Evolutionary conservation across 1,140 invertebrate genomes (phyloP), one percentile per base, ranked within the genome.

Genomic region (Cotesia chilonis): DNA sequence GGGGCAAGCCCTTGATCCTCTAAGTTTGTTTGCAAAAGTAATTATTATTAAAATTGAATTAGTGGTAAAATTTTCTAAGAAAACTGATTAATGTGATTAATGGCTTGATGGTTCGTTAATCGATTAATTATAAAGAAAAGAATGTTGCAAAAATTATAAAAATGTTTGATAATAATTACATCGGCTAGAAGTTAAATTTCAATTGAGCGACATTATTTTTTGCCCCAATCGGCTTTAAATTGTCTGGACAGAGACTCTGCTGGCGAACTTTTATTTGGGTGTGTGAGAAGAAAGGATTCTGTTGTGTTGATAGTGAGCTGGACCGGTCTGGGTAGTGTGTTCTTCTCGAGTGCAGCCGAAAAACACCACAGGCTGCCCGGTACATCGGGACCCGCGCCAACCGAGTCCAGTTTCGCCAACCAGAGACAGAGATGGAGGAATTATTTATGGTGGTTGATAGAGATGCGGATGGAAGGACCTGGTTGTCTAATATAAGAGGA

Each of bases 371-470:
- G 54, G 41, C 41, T 47, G 6, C 41, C 41, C 41, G 10, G 41
- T 47, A 47, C 41, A 47, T 47, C 41, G 41, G 10, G 65, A 61
- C 59, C 17, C 54, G 70, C 60, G 65, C 60, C 64, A 70, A 41
- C 70, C 37, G 61, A 28, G 28, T 68, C 10, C 28, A 47, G 14
- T 47, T 47, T 17, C 41, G 10, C 6, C 51, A 51, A 66, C 41
- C 52, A 71, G 65, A 74, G 20, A 61, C 47, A 73, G 51, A 73
- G 60, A 75, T 10, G 10, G 73, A 38, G 78, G 84, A 85, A 86
- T 87, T 87, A 87, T 87, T 87, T 87, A 86, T 86, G 84, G 82
- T 85, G 81, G 81, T 82, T 86, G 85, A 87, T 87, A 87, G 84
- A 87, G 85, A 87, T 83, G 83, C 85, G 84, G 80, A 75, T 47